These are phyloP conservation scores for Clitarchus hookeri DNA, from an alignment of 2,888 invertebrate species.

Conservation along the genomic window DNA sequence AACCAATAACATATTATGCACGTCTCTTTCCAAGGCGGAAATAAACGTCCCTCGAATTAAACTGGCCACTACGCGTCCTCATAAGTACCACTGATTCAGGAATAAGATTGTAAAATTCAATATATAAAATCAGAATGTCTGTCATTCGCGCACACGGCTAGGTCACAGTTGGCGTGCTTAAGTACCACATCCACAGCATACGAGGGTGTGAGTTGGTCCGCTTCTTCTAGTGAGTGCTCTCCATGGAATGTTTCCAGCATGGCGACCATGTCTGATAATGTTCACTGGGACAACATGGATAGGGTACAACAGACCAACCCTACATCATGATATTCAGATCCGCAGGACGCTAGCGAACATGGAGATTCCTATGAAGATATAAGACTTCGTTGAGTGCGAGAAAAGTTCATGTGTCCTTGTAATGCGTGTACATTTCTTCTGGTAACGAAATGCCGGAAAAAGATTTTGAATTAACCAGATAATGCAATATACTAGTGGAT, in stretches of 20 bases:
- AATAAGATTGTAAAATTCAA: conserved; percentile 10
- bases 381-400: too few species aligned
- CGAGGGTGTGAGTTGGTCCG: neutral
- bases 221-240: conserved; percentile 1
- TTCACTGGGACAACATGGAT: neutral
- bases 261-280: conserved; percentile 19
- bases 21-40: neutral
- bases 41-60: neutral
- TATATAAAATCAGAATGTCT: neutral
- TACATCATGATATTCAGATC: too few species aligned
- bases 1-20: neutral
- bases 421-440: too few species aligned
- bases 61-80: neutral
- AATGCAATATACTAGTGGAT: too few species aligned
- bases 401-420: too few species aligned
- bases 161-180: neutral
- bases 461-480: too few species aligned
- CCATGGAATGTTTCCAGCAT: neutral
- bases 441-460: too few species aligned
- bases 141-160: neutral
- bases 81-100: neutral
- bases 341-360: too few species aligned
- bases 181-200: neutral
- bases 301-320: too few species aligned
- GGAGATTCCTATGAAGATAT: too few species aligned